Base-by-base conservation (phyloP, 2,797 vertebrate genomes). In the Ibycter americanus region DNA sequence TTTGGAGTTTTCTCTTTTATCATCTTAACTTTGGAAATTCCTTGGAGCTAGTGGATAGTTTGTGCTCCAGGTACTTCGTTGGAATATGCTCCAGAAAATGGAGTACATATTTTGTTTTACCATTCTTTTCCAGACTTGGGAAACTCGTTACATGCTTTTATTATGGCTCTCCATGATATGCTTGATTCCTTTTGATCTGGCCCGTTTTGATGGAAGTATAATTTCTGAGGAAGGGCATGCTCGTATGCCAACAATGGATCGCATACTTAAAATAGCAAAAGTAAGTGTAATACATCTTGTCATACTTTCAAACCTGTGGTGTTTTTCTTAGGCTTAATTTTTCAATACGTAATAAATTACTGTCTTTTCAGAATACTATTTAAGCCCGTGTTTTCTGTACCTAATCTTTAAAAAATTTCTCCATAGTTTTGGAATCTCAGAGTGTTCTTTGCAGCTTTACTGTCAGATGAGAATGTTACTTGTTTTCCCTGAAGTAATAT, bases 111-210 rank as follows among this genome's bases (percentile, higher is more conserved):
- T 76, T 73, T 55, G 22, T 78, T 86, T 91, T 15, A 18, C 63
- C 25, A 1, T 89, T 46, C 70, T 26, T 95, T 59, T 44, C 44
- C 96, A 99, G 99, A 99, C 99, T 2, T 99, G 99, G 99, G 99
- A 99, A 90, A 99, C 99, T 3, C 99, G 99, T 59, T 99, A 99
- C 82, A 99, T 99, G 98, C 98, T 99, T 44, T 83, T 99, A 6
- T 78, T 99, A 65, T 99, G 99, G 99, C 98, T 99, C 34, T 99
- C 99, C 72, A 98, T 99, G 98, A 99, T 99, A 31, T 99, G 99
- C 96, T 98, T 99, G 88, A 99, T 99, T 79, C 99, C 99, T 55
- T 99, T 99, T 91, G 99, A 99, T 83, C 98, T 99, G 88, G 99
- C 98, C 47, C 99, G 99, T 32, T 98, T 99, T 55, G 99, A 99